Percentiles rank a stretch among this genome's conserved stretches.
Conservation (phyloP, 2,888 invertebrate genomes). For the Scrobipalpa atriplicella region DNA sequence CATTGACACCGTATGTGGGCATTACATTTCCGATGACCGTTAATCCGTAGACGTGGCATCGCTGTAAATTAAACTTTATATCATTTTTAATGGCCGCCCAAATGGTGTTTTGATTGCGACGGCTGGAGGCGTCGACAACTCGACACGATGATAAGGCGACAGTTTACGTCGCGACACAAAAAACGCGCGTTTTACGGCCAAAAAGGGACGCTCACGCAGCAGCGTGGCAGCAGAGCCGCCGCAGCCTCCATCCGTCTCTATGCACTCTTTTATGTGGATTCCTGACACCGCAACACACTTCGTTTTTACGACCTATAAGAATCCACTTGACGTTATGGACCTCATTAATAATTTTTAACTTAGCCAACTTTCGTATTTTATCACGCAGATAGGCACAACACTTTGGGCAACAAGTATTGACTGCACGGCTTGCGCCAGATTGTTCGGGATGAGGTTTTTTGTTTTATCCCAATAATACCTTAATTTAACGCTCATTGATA, state of each 20-base stretch:
- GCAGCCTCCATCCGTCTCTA: constrained; percentile 40
- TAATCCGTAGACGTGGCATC: constrained; percentile 68
- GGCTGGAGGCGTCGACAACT: constrained; percentile 82
- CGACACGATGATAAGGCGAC: constrained; percentile 79
- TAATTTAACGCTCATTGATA: constrained; percentile 71
- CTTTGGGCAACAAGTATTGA: constrained; percentile 4
- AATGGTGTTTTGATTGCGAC: constrained; percentile 81
- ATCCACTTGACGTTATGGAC: constrained; percentile 60
- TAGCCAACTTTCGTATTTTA: constrained; percentile 53
- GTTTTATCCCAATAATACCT: constrained; percentile 56
- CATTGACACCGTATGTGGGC: constrained; percentile 61
- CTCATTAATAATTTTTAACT: constrained; percentile 68
- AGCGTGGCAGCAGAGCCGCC: constrained; percentile 38
- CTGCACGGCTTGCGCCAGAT: not conserved
- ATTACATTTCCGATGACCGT: constrained; percentile 75
- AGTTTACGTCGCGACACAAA: constrained; percentile 71
- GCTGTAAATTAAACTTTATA: constrained; percentile 82
- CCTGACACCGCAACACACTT: constrained; percentile 69
- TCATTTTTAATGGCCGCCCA: constrained; percentile 79
- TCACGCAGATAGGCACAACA: constrained; percentile 32
- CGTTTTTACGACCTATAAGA: constrained; percentile 72
- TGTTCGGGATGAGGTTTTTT: constrained; percentile 45
- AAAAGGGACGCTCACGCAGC: constrained; percentile 57
- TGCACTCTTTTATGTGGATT: constrained; percentile 69
- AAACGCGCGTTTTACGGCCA: constrained; percentile 75